A percentile compares a stretch with the other conserved stretches of the same genome.
These are phyloP conservation scores for Calephelis perditalis DNA, from an alignment of 2,888 invertebrate genomes.

Conservation along the genomic window DNA sequence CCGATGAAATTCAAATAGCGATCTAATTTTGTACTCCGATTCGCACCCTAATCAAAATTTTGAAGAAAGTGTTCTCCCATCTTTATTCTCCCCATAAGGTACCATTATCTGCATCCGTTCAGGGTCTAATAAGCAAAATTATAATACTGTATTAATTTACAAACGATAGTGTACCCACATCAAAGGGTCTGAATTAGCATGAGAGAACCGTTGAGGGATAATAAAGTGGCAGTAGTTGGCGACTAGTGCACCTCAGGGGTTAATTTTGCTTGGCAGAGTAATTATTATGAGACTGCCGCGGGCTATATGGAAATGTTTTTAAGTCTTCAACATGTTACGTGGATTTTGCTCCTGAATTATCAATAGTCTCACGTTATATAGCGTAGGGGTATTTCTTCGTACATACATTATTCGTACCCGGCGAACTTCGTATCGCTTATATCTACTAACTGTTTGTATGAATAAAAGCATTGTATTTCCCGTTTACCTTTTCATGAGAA, in stretches of 20 bases:
- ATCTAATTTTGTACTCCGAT: no score
- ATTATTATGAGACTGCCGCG: conserved; percentile 63
- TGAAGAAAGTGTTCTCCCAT: conserved; percentile 4
- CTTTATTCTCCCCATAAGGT: conserved; percentile 19
- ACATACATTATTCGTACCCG: no score
- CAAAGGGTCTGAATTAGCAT: conserved; percentile 71
- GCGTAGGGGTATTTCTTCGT: not conserved
- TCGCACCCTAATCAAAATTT: conserved; percentile 1
- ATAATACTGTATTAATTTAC: conserved; percentile 38
- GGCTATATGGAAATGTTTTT: conserved; percentile 72
- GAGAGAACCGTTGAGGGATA: conserved; percentile 66
- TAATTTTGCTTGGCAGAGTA: conserved; percentile 66
- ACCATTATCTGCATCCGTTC: conserved; percentile 28
- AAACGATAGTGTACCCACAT: conserved; percentile 53
- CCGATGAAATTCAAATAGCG: no score
- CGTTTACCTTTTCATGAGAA: no score
- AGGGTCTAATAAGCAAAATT: conserved; percentile 30
- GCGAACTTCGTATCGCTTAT: no score
- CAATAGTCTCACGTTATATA: conserved; percentile 11
- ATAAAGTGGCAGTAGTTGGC: conserved; percentile 65
- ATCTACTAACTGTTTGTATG: no score
- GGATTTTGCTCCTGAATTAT: conserved; percentile 35
- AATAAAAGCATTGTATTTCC: no score
- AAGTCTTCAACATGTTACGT: conserved; percentile 58
- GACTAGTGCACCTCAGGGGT: conserved; percentile 71